Evolutionary conservation across 2,113 vertebrate species (phyloP), one percentile per base, ranked within the genome.

Genomic region (Erythrocercus mccallii): DNA sequence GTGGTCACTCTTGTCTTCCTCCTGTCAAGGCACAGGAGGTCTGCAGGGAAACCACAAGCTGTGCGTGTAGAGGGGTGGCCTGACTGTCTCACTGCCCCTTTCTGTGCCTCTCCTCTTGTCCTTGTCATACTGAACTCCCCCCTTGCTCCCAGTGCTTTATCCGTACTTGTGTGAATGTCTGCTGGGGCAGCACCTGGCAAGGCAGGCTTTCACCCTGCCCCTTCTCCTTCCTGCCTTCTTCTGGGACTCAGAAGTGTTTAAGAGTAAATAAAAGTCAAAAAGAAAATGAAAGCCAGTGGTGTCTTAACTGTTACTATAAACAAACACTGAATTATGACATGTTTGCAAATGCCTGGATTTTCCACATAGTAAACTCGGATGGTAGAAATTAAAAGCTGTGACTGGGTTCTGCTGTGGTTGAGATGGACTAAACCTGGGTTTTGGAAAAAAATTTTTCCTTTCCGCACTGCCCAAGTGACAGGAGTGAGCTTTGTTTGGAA

Each of bases 141-240:
- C 1, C 22, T 18, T 45, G 2, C 35, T 31, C 13, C 15, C 25
- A 17, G 38, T 27, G 54, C 40, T 74, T 56, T 6, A 0, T 14
- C 51, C 0, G 0, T 3, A 4, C n/a, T 38, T 10, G 19, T 23
- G 3, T 5, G 7, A 18, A 2, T 2, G 12, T 9, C 35, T 40
- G 45, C 20, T 7, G n/a, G 27, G 25, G 33, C 17, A 37, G 56
- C 18, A 20, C 15, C 14, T 27, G 37, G 20, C 15, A 47, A 25
- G 35, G 30, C 25, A 45, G 28, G 14, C 3, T 45, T 68, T 53
- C 19, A 16, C 28, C 10, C 15, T 72, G 7, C 21, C 42, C 11
- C 30, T 68, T 33, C 42, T 31, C 25, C 38, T 15, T 24, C 44
- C 44, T 73, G n/a, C 47, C 38, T 62, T 38, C 25, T 11, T 50